These are phyloP conservation scores for Riparia riparia DNA, from an alignment of 2,113 vertebrate species.

Conservation along the genomic window DNA sequence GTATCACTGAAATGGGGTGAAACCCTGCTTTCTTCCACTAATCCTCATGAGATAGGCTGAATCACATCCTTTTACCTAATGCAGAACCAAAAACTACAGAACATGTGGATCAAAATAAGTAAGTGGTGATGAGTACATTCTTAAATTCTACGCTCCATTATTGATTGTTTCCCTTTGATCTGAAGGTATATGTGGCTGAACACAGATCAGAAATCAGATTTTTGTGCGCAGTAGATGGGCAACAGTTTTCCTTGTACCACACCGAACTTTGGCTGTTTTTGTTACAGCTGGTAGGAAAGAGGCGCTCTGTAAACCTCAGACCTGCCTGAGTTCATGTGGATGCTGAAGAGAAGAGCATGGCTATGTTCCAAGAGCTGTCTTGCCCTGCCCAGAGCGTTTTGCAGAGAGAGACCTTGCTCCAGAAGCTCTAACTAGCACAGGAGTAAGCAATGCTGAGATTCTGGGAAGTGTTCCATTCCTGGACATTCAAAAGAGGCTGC, in stretches of 20 bases:
- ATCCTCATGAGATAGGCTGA: neutral
- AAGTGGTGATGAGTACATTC: neutral
- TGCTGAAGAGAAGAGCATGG: neutral
- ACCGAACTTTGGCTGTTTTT: neutral
- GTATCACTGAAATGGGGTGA: neutral
- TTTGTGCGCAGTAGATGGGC: neutral
- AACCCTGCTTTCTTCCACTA: neutral
- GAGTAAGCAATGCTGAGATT: neutral
- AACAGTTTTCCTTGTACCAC: fast-evolving
- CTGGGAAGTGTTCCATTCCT: neutral
- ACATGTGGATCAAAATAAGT: neutral
- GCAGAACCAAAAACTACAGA: neutral
- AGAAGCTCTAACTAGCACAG: neutral
- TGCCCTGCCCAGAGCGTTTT: neutral
- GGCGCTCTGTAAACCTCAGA: neutral
- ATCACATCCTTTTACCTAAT: neutral
- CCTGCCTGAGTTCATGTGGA: neutral
- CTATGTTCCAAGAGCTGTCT: neutral
- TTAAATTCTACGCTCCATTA: neutral
- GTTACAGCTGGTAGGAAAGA: neutral
- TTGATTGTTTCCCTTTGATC: neutral
- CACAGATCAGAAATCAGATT: neutral
- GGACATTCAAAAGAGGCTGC: neutral
- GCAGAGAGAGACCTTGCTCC: neutral
- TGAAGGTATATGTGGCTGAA: neutral